Evolutionary conservation across 2,113 vertebrate genomes (phyloP), one percentile per base, ranked within the genome.

Genomic region (Hydropotes inermis): DNA sequence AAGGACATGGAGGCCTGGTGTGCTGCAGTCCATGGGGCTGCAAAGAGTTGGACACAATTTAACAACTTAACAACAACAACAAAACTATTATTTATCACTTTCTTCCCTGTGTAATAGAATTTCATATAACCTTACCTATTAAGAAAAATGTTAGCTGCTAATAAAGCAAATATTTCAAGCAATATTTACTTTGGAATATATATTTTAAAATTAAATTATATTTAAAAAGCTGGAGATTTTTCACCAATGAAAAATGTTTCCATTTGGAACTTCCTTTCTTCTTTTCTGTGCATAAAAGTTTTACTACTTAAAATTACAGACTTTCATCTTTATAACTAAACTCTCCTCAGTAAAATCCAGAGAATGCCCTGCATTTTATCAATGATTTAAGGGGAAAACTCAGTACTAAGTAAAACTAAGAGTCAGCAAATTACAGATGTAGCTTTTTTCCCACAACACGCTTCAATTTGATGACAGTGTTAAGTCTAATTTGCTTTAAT

Each of bases 401-500:
- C 7, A 94, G 25, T 60, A 25, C 60, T 93, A 95, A 97, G 76
- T 36, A 96, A 97, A 28, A 52, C 10, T 19, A 89, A 92, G n/a
- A 93, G 67, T 95, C 85, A 95, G n/a, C 93, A 96, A 97, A 91
- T 79, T 95, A 55, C 39, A 97, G 39, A 86, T 70, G 58, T 60
- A 94, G 13, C 6, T 94, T 7, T 93, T 97, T 97, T 89, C 79
- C 33, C 1, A 78, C 47, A 74, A 91, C 76, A 97, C 96, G 95
- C 97, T 97, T 97, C 89, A 96, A 36, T 97, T 95, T 97, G 8
- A 57, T 94, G 84, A n/a, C 74, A 30, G 25, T 57, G 45, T 79
- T 97, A 91, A 97, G 96, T 97, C 54, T 96, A 96, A 98, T 98
- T 97, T 91, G 28, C 85, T 98, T 97, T 98, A 89, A 88, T 96